Conservation (phyloP, 2,888 invertebrate species). For the Erebia palarica region DNA sequence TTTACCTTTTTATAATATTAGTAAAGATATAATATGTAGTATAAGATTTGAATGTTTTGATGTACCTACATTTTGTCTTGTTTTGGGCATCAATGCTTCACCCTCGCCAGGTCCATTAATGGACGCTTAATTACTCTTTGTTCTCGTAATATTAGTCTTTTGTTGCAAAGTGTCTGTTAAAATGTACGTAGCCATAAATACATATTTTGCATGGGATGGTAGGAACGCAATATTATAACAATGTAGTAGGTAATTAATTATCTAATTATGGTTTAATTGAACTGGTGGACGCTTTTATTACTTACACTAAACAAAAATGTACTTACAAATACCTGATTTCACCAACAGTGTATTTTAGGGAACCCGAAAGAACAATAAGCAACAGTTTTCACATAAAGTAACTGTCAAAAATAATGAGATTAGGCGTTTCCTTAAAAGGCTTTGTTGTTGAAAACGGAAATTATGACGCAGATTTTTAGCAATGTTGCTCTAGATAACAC, state of each 20-base stretch:
- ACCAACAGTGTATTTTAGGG: no score
- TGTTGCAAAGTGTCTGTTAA: slow-evolving; percentile 31
- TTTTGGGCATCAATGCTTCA: slow-evolving; percentile 45
- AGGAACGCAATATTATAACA: slow-evolving; percentile 17
- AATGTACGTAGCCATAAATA: slow-evolving; percentile 22
- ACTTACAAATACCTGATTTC: no score
- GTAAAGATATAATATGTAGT: no score
- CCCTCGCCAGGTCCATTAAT: slow-evolving; percentile 58
- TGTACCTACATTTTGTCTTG: slow-evolving; percentile 25
- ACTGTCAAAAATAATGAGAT: no score
- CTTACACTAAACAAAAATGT: background rate
- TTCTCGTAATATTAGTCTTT: slow-evolving; percentile 61
- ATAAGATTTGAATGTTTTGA: background rate
- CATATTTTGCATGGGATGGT: slow-evolving; percentile 25
- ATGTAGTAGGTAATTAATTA: slow-evolving; percentile 26
- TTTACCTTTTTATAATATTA: no score
- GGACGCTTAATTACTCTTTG: slow-evolving; percentile 68
- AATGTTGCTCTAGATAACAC: no score
- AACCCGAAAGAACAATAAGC: no score
- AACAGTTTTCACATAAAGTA: no score
- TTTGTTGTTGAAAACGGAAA: no score
- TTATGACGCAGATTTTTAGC: no score
- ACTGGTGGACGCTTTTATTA: slow-evolving; percentile 8
- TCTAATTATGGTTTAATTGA: slow-evolving; percentile 30
- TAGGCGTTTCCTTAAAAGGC: no score